phyloP scores from a whole-genome alignment of 2,797 vertebrate genomes.

The Eurystomus glaucurus region DNA sequence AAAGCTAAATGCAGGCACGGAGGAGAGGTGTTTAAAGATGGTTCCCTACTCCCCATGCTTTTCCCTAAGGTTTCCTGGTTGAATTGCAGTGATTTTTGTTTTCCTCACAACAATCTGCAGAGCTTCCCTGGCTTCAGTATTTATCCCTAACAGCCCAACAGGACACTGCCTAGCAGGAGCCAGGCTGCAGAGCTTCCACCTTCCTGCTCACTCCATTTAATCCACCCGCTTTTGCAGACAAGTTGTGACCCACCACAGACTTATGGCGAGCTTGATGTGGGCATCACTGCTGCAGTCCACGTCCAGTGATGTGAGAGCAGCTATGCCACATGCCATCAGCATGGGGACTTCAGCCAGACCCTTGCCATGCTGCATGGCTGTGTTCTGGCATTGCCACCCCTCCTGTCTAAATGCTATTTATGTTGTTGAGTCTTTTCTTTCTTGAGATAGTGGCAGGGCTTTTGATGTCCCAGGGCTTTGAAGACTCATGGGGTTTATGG shows the following conservation, averaged over 20 bases:
- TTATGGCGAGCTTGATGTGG: fast-evolving
- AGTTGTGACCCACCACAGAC: not conserved
- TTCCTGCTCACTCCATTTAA: not conserved
- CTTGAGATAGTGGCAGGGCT: not conserved
- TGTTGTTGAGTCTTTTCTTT: not conserved
- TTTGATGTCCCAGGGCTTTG: not conserved
- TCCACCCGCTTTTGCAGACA: not conserved
- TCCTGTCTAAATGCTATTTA: not conserved
- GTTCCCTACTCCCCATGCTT: fast-evolving
- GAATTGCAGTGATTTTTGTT: not conserved
- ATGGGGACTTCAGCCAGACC: not conserved
- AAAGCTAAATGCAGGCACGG: fast-evolving
- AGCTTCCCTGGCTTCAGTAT: not conserved
- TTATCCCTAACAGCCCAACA: not conserved
- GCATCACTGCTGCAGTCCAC: not conserved
- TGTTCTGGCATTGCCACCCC: not conserved
- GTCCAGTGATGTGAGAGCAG: not conserved
- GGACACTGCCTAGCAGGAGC: not conserved
- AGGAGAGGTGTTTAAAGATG: fast-evolving
- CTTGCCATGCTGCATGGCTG: not conserved
- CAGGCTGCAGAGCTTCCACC: not conserved
- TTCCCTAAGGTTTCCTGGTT: fast-evolving
- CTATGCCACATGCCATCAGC: fast-evolving
- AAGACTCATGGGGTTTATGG: not conserved
- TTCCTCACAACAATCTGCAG: not conserved